These are phyloP conservation scores for Cheilosia variabilis DNA, from an alignment of 2,888 invertebrate genomes.

Conservation along the genomic window DNA sequence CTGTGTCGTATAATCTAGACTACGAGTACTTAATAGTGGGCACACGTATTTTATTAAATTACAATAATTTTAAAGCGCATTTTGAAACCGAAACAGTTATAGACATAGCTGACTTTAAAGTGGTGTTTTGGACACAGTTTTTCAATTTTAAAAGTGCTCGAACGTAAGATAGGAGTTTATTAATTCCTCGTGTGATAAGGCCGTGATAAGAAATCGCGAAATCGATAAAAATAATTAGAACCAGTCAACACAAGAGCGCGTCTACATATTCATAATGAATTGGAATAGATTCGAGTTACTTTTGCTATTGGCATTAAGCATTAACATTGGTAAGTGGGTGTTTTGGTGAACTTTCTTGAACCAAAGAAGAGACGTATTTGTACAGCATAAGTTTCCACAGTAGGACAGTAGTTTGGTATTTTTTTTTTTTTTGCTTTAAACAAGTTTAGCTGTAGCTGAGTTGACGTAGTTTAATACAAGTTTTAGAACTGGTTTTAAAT, in stretches of 20 bases:
- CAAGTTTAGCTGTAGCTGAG: conserved; percentile 27
- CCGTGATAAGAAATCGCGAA: conserved; percentile 53
- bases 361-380: not conserved
- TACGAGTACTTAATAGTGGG: not conserved
- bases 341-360: not conserved
- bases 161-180: conserved; percentile 6
- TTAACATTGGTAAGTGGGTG: conserved; percentile 58
- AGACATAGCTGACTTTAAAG: not conserved
- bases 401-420: not conserved
- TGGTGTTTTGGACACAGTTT: not conserved
- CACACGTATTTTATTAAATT: conserved; percentile 5
- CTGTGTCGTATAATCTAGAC: not conserved
- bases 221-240: conserved; percentile 43
- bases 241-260: not conserved
- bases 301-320: conserved; percentile 47
- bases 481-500: not conserved
- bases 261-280: conserved; percentile 46
- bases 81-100: not conserved
- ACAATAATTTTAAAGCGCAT: not conserved
- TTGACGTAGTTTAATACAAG: no score
- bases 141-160: conserved; percentile 10
- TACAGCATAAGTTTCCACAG: not conserved
- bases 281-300: conserved; percentile 52
- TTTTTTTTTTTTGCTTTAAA: conserved; percentile 1
- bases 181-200: conserved; percentile 60